phyloP scores from a whole-genome alignment of 1,140 invertebrate genomes.

The Vanessa tameamea region DNA sequence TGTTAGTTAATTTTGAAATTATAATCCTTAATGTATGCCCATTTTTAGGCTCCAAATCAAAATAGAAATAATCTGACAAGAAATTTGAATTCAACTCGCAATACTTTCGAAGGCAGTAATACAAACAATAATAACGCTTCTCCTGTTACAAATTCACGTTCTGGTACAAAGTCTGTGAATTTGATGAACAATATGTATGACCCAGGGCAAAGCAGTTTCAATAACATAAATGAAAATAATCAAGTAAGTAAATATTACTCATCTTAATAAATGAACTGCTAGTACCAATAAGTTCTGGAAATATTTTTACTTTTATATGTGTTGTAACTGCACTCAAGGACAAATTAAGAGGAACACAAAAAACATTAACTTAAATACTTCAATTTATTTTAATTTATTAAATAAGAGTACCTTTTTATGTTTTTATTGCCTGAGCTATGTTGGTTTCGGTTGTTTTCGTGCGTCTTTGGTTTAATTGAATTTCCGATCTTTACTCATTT shows the following conservation, averaged over 20 bases:
- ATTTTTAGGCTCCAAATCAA: slow-evolving; percentile 65
- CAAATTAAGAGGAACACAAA: no score
- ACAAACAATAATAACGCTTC: slow-evolving; percentile 66
- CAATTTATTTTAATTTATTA: no score
- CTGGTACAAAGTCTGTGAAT: slow-evolving; percentile 69
- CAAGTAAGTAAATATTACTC: slow-evolving; percentile 53
- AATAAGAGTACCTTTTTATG: no score
- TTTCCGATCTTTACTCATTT: no score
- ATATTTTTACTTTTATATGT: no score
- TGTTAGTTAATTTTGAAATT: neutral
- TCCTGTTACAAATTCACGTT: slow-evolving; percentile 54
- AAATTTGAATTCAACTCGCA: slow-evolving; percentile 68
- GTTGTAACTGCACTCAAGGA: no score
- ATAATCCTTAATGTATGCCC: neutral
- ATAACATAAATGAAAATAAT: slow-evolving; percentile 72
- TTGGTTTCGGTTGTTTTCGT: neutral
- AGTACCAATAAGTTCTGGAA: no score
- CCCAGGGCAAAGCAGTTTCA: slow-evolving; percentile 66
- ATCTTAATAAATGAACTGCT: neutral
- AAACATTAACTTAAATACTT: no score
- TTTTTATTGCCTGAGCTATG: no score
- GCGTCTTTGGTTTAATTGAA: neutral
- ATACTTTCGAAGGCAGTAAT: slow-evolving; percentile 66
- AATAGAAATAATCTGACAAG: slow-evolving; percentile 73
- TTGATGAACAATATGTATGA: slow-evolving; percentile 78